A percentile compares a stretch with the other conserved stretches of the same genome.
Evolutionary conservation across 2,113 vertebrate species (phyloP).

Genomic region (Picathartes gymnocephalus): DNA sequence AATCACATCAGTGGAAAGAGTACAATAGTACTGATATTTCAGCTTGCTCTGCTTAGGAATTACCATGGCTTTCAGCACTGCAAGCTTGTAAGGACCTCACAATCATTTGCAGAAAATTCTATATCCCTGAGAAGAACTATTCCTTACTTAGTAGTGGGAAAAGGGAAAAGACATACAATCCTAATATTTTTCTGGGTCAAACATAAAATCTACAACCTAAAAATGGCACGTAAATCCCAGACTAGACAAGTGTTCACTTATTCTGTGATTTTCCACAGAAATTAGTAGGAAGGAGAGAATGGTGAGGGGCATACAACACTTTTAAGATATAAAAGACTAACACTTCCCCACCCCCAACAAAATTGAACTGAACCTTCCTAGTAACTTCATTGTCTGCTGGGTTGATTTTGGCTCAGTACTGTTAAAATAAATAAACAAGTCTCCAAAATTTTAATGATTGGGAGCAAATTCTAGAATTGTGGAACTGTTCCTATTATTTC

Average conservation of each 20-base stretch:
- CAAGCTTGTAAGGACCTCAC: not conserved
- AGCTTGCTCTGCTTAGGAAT: not conserved
- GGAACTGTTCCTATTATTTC: not conserved
- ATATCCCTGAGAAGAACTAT: not conserved
- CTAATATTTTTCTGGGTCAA: not conserved
- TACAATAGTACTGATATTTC: not conserved
- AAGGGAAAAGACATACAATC: not conserved
- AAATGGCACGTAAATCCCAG: not conserved
- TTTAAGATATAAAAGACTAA: not conserved
- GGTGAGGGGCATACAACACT: fast-evolving
- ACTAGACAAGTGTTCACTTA: not conserved
- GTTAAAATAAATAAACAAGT: not conserved
- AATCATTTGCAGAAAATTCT: not conserved
- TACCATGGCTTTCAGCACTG: not conserved
- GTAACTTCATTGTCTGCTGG: not conserved
- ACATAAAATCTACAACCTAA: not conserved
- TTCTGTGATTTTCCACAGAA: not conserved
- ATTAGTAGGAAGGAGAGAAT: not conserved
- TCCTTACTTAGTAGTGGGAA: not conserved
- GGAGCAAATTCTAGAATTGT: not conserved
- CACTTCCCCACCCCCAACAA: fast-evolving
- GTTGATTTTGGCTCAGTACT: not conserved
- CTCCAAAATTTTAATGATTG: not conserved
- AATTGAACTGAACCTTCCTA: not conserved
- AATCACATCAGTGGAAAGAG: not conserved